phyloP scores from a whole-genome alignment of 1,140 invertebrate genomes.

The Ylistrum balloti region DNA sequence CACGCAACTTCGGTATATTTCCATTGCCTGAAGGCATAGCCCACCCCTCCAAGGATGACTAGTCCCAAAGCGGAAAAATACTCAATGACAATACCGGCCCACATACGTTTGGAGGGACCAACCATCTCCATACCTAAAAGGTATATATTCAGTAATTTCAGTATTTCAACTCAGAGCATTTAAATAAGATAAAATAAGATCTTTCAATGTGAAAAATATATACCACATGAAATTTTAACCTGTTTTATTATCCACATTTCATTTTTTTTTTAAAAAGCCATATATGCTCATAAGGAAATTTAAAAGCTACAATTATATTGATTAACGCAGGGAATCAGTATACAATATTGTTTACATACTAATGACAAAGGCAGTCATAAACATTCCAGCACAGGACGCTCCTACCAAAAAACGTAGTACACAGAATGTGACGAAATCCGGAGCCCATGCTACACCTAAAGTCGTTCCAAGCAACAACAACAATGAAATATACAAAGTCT shows the following conservation, averaged over 20 bases:
- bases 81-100: constrained; percentile 63
- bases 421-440: constrained; percentile 61
- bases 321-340: too few species aligned
- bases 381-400: too few species aligned
- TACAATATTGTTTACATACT: constrained; percentile 59
- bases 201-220: too few species aligned
- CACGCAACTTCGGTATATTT: constrained; percentile 88
- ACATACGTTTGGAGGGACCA: constrained; percentile 65
- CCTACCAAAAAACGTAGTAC: constrained; percentile 65
- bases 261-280: too few species aligned
- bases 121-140: constrained; percentile 68
- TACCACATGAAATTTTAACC: too few species aligned
- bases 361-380: constrained; percentile 67
- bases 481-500: constrained; percentile 59
- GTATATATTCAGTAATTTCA: too few species aligned
- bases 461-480: constrained; percentile 56
- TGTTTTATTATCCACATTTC: too few species aligned
- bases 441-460: constrained; percentile 56
- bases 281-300: too few species aligned
- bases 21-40: constrained; percentile 88
- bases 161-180: too few species aligned
- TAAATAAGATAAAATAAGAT: too few species aligned
- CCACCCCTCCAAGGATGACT: constrained; percentile 84
- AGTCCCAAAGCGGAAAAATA: constrained; percentile 64
- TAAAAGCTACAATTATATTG: too few species aligned